Percentiles rank a stretch among this genome's conserved stretches.
phyloP scores from a whole-genome alignment of 2,113 vertebrate genomes.

The Oryzias woworae region DNA sequence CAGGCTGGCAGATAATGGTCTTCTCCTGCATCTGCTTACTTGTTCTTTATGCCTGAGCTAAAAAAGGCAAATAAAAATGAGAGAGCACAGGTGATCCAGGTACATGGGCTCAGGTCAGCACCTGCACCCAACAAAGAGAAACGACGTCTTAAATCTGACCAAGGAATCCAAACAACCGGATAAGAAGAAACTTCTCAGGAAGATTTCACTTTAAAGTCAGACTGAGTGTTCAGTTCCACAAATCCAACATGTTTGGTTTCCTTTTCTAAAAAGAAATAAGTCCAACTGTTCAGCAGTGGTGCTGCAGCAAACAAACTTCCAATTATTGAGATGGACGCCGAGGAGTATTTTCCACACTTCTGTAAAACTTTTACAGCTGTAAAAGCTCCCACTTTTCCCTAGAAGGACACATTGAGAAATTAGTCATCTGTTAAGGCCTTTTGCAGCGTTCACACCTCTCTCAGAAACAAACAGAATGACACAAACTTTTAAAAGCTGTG shows the following conservation, averaged over 20 bases:
- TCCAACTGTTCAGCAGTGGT: background rate
- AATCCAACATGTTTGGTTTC: too few relatives aligned
- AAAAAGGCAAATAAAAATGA: constrained; percentile 8
- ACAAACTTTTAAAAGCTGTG: too few relatives aligned
- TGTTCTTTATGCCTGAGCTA: constrained; percentile 9
- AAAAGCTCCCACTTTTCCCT: background rate
- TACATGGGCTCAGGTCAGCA: constrained; percentile 8
- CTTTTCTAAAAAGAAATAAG: too few relatives aligned
- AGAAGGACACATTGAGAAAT: too few relatives aligned
- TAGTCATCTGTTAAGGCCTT: too few relatives aligned
- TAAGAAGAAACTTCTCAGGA: background rate
- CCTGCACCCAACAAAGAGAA: constrained; percentile 4
- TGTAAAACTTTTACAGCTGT: constrained; percentile 18
- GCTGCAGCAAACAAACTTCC: constrained; percentile 43
- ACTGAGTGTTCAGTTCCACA: too few relatives aligned
- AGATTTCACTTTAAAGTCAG: too few relatives aligned
- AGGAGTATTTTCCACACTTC: constrained; percentile 18
- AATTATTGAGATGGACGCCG: constrained; percentile 30
- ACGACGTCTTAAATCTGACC: constrained; percentile 28
- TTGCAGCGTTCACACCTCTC: too few relatives aligned
- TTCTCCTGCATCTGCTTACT: constrained; percentile 20
- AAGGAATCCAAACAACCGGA: constrained; percentile 19
- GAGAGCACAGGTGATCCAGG: constrained; percentile 12
- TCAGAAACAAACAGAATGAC: too few relatives aligned
- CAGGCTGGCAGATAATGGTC: constrained; percentile 22